Evolutionary conservation across 2,888 invertebrate genomes (phyloP), one percentile per base, ranked within the genome.

Genomic region (Ischnus inquisitorius): DNA sequence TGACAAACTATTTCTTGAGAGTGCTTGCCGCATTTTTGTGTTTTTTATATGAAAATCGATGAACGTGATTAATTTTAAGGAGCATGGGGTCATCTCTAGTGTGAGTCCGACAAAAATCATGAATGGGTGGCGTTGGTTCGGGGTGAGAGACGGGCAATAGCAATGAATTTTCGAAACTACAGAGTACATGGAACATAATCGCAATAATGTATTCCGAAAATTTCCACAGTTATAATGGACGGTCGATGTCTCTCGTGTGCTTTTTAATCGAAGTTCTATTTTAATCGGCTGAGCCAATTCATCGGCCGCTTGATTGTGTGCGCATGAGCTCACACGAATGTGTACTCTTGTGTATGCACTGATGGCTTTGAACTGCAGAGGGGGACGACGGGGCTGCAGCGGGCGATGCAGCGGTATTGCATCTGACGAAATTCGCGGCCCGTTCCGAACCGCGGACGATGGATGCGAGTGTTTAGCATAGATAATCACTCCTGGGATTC

Each of bases 401-500:
- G 46, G 16, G 46, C 25, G n/a, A 43, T 41, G 60, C 67, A 62
- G 76, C 39, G 34, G 41, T 16, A 69, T 54, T 43, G 68, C 74
- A 74, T 78, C 77, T 46, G 79, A 80, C 75, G 75, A 81, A 85
- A 84, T 84, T 85, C 83, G 83, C 79, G 81, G 78, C 60, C 81
- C 67, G 81, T 78, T 83, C 60, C 83, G 57, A 85, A 68, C 80
- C 77, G 72, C 68, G 80, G 72, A 86, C 88, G 88, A 90, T 90
- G 86, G 89, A 90, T 87, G 89, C 88, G 88, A 89, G 86, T 89
- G 89, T 91, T 91, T 90, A 90, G 90, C 91, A 91, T 91, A 90
- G 89, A 90, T 91, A 91, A 91, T 91, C 89, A 91, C 91, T 91
- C 91, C 71, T 83, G 91, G 90, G 91, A 90, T 80, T 83, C 82